These are phyloP conservation scores for Metallyticus violacea DNA, from an alignment of 2,888 invertebrate genomes.

Conservation along the genomic window DNA sequence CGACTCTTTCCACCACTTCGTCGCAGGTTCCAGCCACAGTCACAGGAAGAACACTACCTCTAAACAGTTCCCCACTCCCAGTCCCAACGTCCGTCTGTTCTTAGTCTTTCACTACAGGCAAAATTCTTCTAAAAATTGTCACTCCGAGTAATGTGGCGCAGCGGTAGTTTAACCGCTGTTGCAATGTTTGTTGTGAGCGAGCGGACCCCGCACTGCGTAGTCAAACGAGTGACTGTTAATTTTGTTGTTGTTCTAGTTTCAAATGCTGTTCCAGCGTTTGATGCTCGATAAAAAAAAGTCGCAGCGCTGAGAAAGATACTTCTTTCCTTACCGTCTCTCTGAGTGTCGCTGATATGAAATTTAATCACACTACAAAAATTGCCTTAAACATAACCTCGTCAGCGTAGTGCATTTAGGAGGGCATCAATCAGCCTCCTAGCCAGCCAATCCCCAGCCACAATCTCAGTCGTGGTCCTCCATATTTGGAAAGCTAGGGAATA, in stretches of 20 bases:
- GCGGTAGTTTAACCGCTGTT: conserved; percentile 30
- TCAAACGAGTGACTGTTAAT: conserved; percentile 30
- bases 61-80: conserved; percentile 28
- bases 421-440: conserved; percentile 30
- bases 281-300: not conserved
- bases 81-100: conserved; percentile 20
- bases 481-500: conserved; percentile 32
- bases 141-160: conserved; percentile 31
- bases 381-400: conserved; percentile 16
- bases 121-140: conserved; percentile 32
- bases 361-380: not conserved
- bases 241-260: not conserved
- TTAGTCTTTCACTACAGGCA: conserved; percentile 31
- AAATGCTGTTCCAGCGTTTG: not conserved
- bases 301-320: not conserved
- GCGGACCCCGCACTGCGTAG: conserved; percentile 26
- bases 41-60: conserved; percentile 26
- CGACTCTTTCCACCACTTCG: conserved; percentile 30
- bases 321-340: not conserved
- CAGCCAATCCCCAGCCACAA: conserved; percentile 30
- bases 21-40: conserved; percentile 24
- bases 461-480: conserved; percentile 28
- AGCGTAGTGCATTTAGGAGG: conserved; percentile 29
- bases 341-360: not conserved
- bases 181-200: conserved; percentile 33